Conservation (phyloP, 53 echinoderm and acorn worm species). For the Zoroaster sp. region DNA sequence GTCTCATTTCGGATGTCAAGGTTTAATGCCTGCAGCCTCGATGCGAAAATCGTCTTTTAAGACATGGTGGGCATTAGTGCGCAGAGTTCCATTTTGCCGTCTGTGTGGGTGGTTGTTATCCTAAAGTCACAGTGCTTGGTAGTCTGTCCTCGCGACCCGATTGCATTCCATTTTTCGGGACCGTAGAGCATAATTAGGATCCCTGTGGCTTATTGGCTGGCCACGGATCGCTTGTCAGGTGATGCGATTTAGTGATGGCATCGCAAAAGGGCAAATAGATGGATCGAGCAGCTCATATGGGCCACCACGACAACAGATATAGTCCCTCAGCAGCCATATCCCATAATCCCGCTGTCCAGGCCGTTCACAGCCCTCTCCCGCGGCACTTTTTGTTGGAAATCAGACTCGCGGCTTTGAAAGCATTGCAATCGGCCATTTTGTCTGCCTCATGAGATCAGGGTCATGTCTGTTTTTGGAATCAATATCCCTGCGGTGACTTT, state of each 20-base stretch:
- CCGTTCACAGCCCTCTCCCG: constrained; percentile 47
- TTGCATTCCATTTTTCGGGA: constrained; percentile 38
- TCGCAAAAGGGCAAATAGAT: constrained; percentile 43
- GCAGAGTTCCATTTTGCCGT: neutral
- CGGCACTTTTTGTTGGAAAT: constrained; percentile 42
- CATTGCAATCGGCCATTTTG: constrained; percentile 6
- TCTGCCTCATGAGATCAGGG: constrained; percentile 4
- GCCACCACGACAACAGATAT: constrained; percentile 45
- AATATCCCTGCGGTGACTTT: neutral
- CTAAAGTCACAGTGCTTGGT: constrained; percentile 36
- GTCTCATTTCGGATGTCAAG: constrained; percentile 55
- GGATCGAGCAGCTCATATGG: constrained; percentile 42
- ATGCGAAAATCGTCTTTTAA: constrained; percentile 51
- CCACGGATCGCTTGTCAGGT: constrained; percentile 56
- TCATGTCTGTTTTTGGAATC: constrained; percentile 38
- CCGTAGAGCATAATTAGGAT: constrained; percentile 52
- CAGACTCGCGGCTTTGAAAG: constrained; percentile 20
- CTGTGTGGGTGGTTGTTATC: constrained; percentile 56
- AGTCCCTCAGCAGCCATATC: constrained; percentile 27
- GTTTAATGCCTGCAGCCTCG: constrained; percentile 49
- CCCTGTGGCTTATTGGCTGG: constrained; percentile 43
- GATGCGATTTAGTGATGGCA: constrained; percentile 55
- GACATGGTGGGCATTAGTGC: constrained; percentile 29
- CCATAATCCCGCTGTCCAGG: constrained; percentile 34
- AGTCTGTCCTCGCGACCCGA: constrained; percentile 54